Conservation (phyloP, 1,140 invertebrate species). For the Drepana arcuata region DNA sequence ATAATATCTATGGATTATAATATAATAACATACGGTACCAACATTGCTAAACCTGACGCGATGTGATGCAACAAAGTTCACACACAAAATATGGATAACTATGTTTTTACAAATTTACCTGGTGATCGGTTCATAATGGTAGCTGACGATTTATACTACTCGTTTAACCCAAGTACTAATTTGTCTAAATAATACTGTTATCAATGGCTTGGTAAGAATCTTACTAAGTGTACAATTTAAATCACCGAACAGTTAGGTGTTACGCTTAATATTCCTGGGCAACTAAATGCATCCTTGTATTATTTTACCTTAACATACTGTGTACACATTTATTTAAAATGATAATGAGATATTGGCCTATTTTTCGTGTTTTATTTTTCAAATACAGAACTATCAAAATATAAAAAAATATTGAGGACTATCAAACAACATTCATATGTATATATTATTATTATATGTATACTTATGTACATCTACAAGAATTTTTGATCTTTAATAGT, state of each 20-base stretch:
- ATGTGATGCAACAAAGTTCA: conserved; percentile 27
- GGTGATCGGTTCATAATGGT: conserved; percentile 46
- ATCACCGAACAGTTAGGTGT: conserved; percentile 40
- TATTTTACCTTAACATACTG: conserved; percentile 52
- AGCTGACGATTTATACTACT: conserved; percentile 55
- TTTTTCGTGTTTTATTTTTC: conserved; percentile 57
- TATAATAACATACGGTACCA: conserved; percentile 32
- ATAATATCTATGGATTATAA: conserved; percentile 48
- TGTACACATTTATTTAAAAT: conserved; percentile 60
- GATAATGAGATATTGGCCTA: conserved; percentile 68
- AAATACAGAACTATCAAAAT: conserved; percentile 74
- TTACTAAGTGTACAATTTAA: conserved; percentile 43
- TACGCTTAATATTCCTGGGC: conserved; percentile 40
- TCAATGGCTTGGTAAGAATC: conserved; percentile 70
- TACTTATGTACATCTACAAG: conserved; percentile 63
- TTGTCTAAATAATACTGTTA: conserved; percentile 71
- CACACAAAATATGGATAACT: conserved; percentile 56
- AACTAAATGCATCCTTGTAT: conserved; percentile 67
- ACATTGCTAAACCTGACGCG: conserved; percentile 26
- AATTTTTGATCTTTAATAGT: conserved; percentile 58
- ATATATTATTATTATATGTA: conserved; percentile 63
- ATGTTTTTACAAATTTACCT: conserved; percentile 39
- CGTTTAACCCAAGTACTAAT: conserved; percentile 60
- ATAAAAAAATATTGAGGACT: conserved; percentile 73
- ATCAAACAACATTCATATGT: conserved; percentile 70